phyloP scores from a whole-genome alignment of 2,888 invertebrate genomes.

The Epinotia ramella region DNA sequence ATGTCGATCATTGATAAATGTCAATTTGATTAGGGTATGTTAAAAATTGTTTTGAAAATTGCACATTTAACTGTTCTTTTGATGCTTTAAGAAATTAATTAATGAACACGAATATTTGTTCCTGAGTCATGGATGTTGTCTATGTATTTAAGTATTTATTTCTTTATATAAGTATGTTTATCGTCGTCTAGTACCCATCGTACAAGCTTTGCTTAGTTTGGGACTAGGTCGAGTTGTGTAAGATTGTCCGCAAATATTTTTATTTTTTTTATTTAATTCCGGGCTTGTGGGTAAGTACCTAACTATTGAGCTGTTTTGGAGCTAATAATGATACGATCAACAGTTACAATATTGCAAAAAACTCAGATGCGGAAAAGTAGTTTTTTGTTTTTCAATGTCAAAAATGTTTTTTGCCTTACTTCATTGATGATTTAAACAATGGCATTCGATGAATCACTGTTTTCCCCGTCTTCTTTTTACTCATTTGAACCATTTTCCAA shows the following conservation, averaged over 20 bases:
- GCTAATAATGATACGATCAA: background rate
- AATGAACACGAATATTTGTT: no score
- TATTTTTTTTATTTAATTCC: no score
- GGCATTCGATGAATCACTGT: conserved; percentile 31
- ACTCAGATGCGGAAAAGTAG: background rate
- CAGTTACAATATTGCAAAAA: background rate
- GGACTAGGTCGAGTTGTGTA: no score
- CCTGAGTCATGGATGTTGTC: no score
- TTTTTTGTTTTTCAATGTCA: background rate
- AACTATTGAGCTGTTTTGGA: background rate
- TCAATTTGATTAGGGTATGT: background rate
- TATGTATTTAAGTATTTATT: no score
- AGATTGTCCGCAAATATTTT: no score
- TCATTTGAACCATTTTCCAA: background rate
- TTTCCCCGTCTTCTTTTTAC: conserved; percentile 8
- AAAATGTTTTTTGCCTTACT: background rate
- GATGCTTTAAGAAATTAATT: background rate
- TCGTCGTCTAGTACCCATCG: no score
- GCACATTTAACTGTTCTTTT: background rate
- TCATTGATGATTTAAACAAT: conserved; percentile 9
- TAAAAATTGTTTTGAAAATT: background rate
- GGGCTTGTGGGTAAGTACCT: background rate
- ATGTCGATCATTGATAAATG: conserved; percentile 13
- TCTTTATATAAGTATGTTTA: no score
- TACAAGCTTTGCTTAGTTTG: no score